phyloP scores from a whole-genome alignment of 2,888 invertebrate genomes.

The Trichogramma dendrolimi region DNA sequence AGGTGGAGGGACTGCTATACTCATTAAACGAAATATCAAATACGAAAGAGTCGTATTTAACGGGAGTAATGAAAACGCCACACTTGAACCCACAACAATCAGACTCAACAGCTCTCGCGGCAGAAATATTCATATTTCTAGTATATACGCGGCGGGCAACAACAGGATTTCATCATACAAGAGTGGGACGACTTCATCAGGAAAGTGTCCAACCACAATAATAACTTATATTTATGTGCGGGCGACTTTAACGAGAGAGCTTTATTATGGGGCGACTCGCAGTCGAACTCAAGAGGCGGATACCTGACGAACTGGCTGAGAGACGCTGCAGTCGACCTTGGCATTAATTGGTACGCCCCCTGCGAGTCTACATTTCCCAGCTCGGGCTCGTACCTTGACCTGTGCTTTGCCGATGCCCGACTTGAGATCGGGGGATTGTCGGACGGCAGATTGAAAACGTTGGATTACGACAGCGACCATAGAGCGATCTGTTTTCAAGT shows the following conservation, averaged over 20 bases:
- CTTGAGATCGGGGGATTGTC: too few species aligned
- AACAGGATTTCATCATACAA: background rate
- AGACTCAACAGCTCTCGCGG: background rate
- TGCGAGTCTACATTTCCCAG: background rate
- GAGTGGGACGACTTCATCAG: background rate
- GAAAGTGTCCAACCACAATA: too few species aligned
- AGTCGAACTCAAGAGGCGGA: background rate
- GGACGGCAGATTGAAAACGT: background rate
- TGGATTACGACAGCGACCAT: slow-evolving; percentile 18
- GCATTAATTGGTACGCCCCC: too few species aligned
- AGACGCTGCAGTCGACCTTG: too few species aligned
- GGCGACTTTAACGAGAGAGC: background rate
- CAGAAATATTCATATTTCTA: background rate
- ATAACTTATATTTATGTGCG: background rate
- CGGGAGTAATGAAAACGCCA: too few species aligned
- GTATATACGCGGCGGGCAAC: background rate
- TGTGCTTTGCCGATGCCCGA: too few species aligned
- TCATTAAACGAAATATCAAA: too few species aligned
- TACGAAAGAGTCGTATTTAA: too few species aligned
- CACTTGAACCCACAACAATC: background rate
- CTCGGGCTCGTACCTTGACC: too few species aligned
- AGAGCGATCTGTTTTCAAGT: background rate
- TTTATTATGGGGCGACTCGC: background rate
- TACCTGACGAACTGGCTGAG: background rate
- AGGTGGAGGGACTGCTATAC: too few species aligned